A percentile compares a stretch with the other conserved stretches of the same genome.
These are phyloP conservation scores for Itoplectis maculator DNA, from an alignment of 2,888 invertebrate genomes.

Conservation along the genomic window DNA sequence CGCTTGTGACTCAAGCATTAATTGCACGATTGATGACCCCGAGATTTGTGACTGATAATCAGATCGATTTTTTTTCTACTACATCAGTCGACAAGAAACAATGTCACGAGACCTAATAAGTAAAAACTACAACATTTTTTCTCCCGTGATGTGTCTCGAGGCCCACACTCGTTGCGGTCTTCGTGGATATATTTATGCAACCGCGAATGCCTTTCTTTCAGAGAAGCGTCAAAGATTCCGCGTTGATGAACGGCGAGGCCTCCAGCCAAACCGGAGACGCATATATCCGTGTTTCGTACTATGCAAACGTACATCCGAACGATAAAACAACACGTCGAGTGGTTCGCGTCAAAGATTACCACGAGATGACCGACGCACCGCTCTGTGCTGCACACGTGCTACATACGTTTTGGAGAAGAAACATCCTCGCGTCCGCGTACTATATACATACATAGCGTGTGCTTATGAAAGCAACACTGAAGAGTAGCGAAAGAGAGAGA, in stretches of 20 bases:
- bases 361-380: conserved; percentile 57
- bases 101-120: not conserved
- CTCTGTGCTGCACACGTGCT: conserved; percentile 21
- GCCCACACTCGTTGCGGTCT: conserved; percentile 17
- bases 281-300: conserved; percentile 51
- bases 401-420: conserved; percentile 11
- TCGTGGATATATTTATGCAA: conserved; percentile 18
- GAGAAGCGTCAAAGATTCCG: conserved; percentile 31
- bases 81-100: conserved; percentile 4
- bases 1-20: conserved; percentile 51
- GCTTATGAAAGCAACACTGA: conserved; percentile 62
- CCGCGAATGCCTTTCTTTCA: conserved; percentile 31
- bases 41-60: conserved; percentile 58
- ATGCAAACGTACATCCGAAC: conserved; percentile 33
- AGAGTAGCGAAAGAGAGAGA: conserved; percentile 30
- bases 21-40: conserved; percentile 54
- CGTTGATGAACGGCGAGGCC: conserved; percentile 54
- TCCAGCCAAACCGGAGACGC: conserved; percentile 23
- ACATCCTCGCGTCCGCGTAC: not conserved
- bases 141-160: not conserved
- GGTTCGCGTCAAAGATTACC: conserved; percentile 63
- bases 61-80: not conserved
- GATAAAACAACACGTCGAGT: conserved; percentile 59
- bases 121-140: not conserved
- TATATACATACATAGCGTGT: conserved; percentile 3